These are phyloP conservation scores for Lepilemur ruficaudatus DNA, from an alignment of 2,797 vertebrate genomes.

Conservation along the genomic window DNA sequence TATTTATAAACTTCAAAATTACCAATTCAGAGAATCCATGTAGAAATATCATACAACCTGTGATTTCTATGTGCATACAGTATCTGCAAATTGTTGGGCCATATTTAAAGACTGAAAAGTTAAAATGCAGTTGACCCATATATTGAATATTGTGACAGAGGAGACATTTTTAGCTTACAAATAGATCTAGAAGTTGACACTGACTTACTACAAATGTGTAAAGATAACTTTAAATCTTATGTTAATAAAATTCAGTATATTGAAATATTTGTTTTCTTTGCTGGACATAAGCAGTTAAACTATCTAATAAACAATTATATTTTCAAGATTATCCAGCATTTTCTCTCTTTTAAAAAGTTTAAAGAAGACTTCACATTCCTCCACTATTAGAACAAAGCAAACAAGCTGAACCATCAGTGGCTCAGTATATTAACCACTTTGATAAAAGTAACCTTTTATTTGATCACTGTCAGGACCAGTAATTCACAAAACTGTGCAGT, in stretches of 20 bases:
- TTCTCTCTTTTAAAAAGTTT: not conserved
- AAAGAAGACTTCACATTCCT: not conserved
- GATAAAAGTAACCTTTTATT: constrained; percentile 28
- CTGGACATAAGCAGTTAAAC: not conserved
- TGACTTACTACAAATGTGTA: not conserved
- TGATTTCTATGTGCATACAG: not conserved
- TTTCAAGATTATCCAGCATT: not conserved
- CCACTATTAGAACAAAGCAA: not conserved
- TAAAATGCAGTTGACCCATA: not conserved
- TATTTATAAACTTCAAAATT: not conserved
- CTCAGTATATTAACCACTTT: not conserved
- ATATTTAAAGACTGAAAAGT: not conserved
- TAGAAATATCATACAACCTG: not conserved
- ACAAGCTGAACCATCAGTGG: not conserved
- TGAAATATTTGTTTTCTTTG: not conserved
- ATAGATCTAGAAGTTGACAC: not conserved
- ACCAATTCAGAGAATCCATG: not conserved
- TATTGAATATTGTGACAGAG: not conserved
- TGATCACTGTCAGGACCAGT: not conserved
- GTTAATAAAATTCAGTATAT: not conserved
- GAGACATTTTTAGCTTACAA: not conserved
- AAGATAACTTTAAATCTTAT: not conserved
- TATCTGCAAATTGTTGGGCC: not conserved
- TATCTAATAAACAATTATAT: not conserved
- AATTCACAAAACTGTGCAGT: not conserved